Evolutionary conservation across 64 coral and sea anemone species (phyloP).

Genomic region (Pocillopora verrucosa): DNA sequence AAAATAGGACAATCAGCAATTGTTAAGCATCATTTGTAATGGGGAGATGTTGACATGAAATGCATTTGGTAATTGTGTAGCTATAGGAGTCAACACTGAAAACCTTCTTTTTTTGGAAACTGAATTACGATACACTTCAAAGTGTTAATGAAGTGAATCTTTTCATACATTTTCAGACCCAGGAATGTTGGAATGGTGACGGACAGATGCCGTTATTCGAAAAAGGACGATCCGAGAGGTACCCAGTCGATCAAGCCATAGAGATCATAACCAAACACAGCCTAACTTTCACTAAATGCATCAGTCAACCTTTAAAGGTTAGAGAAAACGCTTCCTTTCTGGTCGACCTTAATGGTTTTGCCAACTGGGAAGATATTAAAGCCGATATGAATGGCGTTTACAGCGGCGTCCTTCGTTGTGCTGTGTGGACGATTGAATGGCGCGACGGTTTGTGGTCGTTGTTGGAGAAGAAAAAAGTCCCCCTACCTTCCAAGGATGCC

Average conservation of each 20-base stretch:
- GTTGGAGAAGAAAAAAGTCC: background rate
- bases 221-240: background rate
- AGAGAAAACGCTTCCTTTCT: slow-evolving; percentile 47
- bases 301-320: slow-evolving; percentile 35
- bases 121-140: too few species aligned
- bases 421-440: slow-evolving; percentile 10
- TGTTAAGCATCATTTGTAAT: too few species aligned
- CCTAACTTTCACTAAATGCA: background rate
- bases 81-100: too few species aligned
- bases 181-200: background rate
- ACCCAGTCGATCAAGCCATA: slow-evolving; percentile 20
- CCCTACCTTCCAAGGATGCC: background rate
- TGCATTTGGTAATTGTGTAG: too few species aligned
- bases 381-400: slow-evolving; percentile 58
- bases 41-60: too few species aligned
- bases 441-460: background rate
- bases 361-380: slow-evolving; percentile 57
- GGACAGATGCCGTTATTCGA: too few species aligned
- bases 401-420: slow-evolving; percentile 32
- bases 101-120: too few species aligned
- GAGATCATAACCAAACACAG: slow-evolving; percentile 6
- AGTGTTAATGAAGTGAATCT: too few species aligned
- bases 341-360: background rate
- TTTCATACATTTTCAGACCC: background rate
- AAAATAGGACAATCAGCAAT: too few species aligned